phyloP scores from a whole-genome alignment of 2,113 vertebrate genomes.

The Halcyon senegalensis region DNA sequence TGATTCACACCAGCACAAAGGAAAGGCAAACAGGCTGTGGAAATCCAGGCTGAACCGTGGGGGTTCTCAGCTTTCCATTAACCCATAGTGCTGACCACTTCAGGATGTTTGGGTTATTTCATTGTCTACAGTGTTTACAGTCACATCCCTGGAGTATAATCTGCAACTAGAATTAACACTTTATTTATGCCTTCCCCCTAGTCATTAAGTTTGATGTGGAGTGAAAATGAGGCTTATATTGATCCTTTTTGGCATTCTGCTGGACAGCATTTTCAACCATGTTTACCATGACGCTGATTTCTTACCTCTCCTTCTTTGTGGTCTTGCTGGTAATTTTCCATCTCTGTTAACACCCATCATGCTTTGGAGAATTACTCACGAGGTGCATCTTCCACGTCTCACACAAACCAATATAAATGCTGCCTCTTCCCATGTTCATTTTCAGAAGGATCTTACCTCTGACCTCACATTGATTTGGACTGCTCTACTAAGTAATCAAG shows the following conservation, averaged over 20 bases:
- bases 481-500: not conserved
- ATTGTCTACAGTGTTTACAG: not conserved
- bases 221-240: not conserved
- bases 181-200: not conserved
- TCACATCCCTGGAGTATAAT: not conserved
- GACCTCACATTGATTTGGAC: not conserved
- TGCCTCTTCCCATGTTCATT: not conserved
- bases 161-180: not conserved
- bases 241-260: not conserved
- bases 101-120: not conserved
- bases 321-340: not conserved
- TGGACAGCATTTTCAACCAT: not conserved
- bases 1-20: not conserved
- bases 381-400: not conserved
- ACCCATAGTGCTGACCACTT: not conserved
- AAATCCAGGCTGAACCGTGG: not conserved
- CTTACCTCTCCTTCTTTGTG: not conserved
- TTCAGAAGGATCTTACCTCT: not conserved
- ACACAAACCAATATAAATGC: not conserved
- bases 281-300: not conserved
- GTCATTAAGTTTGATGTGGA: not conserved
- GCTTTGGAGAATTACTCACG: not conserved
- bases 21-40: not conserved
- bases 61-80: not conserved
- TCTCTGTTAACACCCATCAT: not conserved